These are phyloP conservation scores for Limosa lapponica DNA, from an alignment of 2,797 vertebrate species.

Conservation along the genomic window DNA sequence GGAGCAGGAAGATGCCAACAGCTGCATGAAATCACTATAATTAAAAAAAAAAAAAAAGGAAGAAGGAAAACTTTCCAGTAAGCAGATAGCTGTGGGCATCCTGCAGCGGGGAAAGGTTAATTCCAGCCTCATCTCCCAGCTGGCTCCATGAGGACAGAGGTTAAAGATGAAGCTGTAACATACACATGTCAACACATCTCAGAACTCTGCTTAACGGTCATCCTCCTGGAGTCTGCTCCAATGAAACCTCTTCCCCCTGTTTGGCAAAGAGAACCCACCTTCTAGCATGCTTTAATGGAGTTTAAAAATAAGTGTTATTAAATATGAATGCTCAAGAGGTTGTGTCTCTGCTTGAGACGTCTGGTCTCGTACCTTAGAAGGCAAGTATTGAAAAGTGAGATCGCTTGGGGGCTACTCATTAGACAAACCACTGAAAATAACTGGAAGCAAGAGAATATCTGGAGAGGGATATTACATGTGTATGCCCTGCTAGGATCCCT, in stretches of 20 bases:
- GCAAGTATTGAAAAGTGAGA: not conserved
- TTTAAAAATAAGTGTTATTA: slow-evolving; percentile 17
- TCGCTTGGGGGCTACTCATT: not conserved
- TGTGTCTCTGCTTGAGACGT: not conserved
- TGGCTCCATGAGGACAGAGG: not conserved
- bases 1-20: slow-evolving; percentile 57
- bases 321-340: slow-evolving; percentile 20
- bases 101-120: slow-evolving; percentile 34
- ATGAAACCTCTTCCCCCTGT: not conserved
- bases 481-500: not conserved
- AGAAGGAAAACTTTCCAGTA: slow-evolving; percentile 26
- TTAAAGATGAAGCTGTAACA: slow-evolving; percentile 26
- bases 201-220: not conserved
- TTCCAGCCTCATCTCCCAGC: slow-evolving; percentile 3
- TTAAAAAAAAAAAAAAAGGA: slow-evolving; percentile 45
- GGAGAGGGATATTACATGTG: not conserved
- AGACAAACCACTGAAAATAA: not conserved
- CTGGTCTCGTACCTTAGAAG: not conserved
- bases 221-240: not conserved
- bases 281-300: not conserved
- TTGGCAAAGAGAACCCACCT: not conserved
- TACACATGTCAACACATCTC: not conserved
- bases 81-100: slow-evolving; percentile 1
- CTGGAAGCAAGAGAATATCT: not conserved
- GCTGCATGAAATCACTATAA: slow-evolving; percentile 72